Evolutionary conservation across 2,888 invertebrate genomes (phyloP), one percentile per base, ranked within the genome.

Genomic region (Zootermopsis nevadensis): DNA sequence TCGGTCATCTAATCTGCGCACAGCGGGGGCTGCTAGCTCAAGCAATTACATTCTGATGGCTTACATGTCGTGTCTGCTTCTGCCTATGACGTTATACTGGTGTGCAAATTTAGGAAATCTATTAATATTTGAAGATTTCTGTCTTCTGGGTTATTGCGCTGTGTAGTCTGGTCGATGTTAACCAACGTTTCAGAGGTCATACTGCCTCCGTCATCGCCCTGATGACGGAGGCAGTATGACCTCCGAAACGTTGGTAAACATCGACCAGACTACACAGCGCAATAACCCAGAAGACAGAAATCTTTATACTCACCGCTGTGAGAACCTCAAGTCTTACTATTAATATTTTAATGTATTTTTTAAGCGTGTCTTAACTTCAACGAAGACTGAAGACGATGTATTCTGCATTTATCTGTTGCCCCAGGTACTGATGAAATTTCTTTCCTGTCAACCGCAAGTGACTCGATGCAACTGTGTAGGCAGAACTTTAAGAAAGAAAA

Each of bases 361-460:
- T 60, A 27, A 48, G 19, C 33, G 6, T 69, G 33, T 27, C 30
- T 67, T 38, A 6, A 38, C n/a, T 19, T 74, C 35, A n/a, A 38
- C 22, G 42, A 74, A 74, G 38, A 74, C n/a, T 74, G 33, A 42
- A 74, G 38, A 74, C 33, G 38, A 22, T n/a, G 24, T 24, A 60
- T 27, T 60, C 8, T 24, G 22, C 42, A 38, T n/a, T 74, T 74
- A 42, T 74, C 74, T 74, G 24, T 42, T 35, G 74, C 74, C n/a
- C 38, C 74, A 74, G 38, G 74, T 27, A 42, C 12, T 74, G 35
- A 33, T 31, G 38, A 74, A 38, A 24, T 74, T 74, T 38, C 38
- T 74, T 74, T 74, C 42, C 74, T 35, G 74, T 74, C 74, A 74
- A 24, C 38, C 74, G 19, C 74, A 74, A 74, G 74, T 74, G 74